A percentile compares a stretch with the other conserved stretches of the same genome.
These are phyloP conservation scores for Cenopis cana DNA, from an alignment of 2,888 invertebrate species.

Conservation along the genomic window DNA sequence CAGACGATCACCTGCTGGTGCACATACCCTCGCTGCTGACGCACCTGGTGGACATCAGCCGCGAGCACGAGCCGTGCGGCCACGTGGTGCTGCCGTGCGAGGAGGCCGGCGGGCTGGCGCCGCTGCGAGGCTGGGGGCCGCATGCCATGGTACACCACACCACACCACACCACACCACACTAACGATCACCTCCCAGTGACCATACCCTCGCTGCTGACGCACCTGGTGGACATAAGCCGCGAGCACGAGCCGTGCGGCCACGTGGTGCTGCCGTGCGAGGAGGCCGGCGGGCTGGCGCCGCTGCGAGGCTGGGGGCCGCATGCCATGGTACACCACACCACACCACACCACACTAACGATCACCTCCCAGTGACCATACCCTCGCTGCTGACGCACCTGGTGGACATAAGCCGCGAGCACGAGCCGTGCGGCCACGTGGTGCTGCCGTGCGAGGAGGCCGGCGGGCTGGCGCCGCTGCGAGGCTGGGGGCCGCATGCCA, in stretches of 20 bases:
- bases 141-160: conserved; percentile 69
- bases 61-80: conserved; percentile 93
- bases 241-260: conserved; percentile 93
- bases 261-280: conserved; percentile 88
- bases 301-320: conserved; percentile 82
- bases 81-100: conserved; percentile 89
- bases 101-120: conserved; percentile 86
- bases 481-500: conserved; percentile 81
- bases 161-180: neutral
- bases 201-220: conserved; percentile 91
- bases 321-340: conserved; percentile 66
- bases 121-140: conserved; percentile 84
- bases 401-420: conserved; percentile 93
- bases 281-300: conserved; percentile 87
- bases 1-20: conserved; percentile 92
- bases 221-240: conserved; percentile 94
- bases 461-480: conserved; percentile 88
- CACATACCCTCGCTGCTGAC: conserved; percentile 94
- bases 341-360: neutral
- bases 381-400: conserved; percentile 92
- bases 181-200: too few relatives aligned
- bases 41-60: conserved; percentile 93
- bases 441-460: conserved; percentile 86
- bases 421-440: conserved; percentile 93
- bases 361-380: too few relatives aligned